These are phyloP conservation scores for Condylostylus longicornis DNA, from an alignment of 1,140 invertebrate genomes.

Conservation along the genomic window DNA sequence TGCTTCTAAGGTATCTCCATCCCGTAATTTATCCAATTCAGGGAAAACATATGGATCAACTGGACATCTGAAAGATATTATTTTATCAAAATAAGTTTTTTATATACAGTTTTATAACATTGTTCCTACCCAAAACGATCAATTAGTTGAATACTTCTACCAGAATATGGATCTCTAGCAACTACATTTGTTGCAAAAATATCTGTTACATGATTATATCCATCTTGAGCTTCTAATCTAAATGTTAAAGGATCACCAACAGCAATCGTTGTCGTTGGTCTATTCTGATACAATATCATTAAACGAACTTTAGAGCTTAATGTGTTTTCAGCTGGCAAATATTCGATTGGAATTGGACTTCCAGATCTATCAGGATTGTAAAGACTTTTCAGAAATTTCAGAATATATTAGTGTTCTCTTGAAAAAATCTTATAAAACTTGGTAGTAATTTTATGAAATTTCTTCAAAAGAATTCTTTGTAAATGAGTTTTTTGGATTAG, in stretches of 20 bases:
- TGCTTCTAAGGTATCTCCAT: slow-evolving; percentile 74
- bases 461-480: no score
- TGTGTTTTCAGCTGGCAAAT: slow-evolving; percentile 77
- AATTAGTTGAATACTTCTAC: slow-evolving; percentile 74
- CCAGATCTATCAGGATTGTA: slow-evolving; percentile 47
- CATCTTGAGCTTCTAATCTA: slow-evolving; percentile 73
- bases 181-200: slow-evolving; percentile 88
- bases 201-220: slow-evolving; percentile 73
- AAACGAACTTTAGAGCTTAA: slow-evolving; percentile 72
- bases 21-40: slow-evolving; percentile 68
- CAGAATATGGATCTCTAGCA: slow-evolving; percentile 83
- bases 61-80: slow-evolving; percentile 49
- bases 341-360: slow-evolving; percentile 80
- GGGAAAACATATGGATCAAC: slow-evolving; percentile 86
- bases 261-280: slow-evolving; percentile 82
- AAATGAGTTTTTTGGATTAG: no score
- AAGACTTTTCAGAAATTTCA: slow-evolving; percentile 12
- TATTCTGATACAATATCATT: slow-evolving; percentile 72
- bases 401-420: no score
- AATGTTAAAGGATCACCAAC: slow-evolving; percentile 88
- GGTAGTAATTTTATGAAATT: no score
- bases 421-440: no score
- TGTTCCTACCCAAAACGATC: slow-evolving; percentile 65
- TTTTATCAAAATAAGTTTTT: slow-evolving; percentile 3
- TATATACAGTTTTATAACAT: not conserved